Evolutionary conservation across 2,113 vertebrate species (phyloP), one percentile per base, ranked within the genome.

Genomic region (Cololabis saira): DNA sequence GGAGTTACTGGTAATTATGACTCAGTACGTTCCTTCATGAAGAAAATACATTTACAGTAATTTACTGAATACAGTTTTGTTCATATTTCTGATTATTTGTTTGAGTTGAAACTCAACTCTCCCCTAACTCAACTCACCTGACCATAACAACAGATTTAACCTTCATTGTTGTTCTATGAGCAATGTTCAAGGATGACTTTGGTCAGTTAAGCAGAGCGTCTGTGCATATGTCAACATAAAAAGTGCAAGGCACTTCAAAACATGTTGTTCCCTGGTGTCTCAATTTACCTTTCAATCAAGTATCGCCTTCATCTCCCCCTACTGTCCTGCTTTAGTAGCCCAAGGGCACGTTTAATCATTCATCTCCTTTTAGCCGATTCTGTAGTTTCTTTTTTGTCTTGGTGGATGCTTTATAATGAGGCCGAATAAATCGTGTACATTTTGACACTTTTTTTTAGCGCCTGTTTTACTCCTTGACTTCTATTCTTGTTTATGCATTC

Each of bases 291-390:
- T 52, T 41, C 13, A 59, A 16, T 44, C n/a, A 33, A 16, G 5
- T 40, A 41, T 12, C 54, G 5, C 8, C 3, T 60, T 60, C 5
- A 27, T 27, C 24, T 5, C 5, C 24, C 24, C 24, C n/a, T 12
- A 18, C 53, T 45, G 45, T 40, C 7, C n/a, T 58, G 1, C 54
- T 79, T 59, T 19, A 61, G 47, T 55, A 19, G 41, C 33, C 21
- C 42, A 54, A 49, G 19, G 18, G 8, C 33, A 47, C 22, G 48
- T 64, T 63, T 16, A 40, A 40, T 52, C 15, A 56, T 57, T 43
- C 33, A 37, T 62, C 5, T 43, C 22, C 2, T 45, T 67, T 21
- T 40, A 44, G 4, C 22, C 16, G 4, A 53, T 40, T 50, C 18
- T 13, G 0, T 3, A 62, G 22, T 19, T 19, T 12, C 21, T 19